These are phyloP conservation scores for human (Homo sapiens) DNA, from an alignment of 2,113 vertebrate species.

Conservation along the genomic window GRCh38 chr14:54687501-54688000, in stretches of 20 bases:
- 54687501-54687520: neutral
- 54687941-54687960: constrained; percentile 76
- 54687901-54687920: neutral
- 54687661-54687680: neutral
- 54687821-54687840: neutral
- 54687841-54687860: fast-evolving
- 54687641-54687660: constrained; percentile 40
- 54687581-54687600: neutral
- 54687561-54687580: constrained; percentile 11
- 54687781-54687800: neutral
- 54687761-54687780: neutral
- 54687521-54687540: constrained; percentile 70
- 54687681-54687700: neutral
- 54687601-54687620: constrained; percentile 75
- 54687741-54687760: neutral
- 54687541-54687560: constrained; percentile 58
- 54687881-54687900: neutral
- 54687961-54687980: constrained; percentile 64
- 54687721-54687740: constrained; percentile 23
- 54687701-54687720: neutral
- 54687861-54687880: neutral
- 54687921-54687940: neutral
- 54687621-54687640: constrained; percentile 63
- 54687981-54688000: constrained; percentile 52
- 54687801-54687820: neutral